These are phyloP conservation scores for Procambarus virginalis DNA, from an alignment of 1,140 invertebrate genomes.

Conservation along the genomic window DNA sequence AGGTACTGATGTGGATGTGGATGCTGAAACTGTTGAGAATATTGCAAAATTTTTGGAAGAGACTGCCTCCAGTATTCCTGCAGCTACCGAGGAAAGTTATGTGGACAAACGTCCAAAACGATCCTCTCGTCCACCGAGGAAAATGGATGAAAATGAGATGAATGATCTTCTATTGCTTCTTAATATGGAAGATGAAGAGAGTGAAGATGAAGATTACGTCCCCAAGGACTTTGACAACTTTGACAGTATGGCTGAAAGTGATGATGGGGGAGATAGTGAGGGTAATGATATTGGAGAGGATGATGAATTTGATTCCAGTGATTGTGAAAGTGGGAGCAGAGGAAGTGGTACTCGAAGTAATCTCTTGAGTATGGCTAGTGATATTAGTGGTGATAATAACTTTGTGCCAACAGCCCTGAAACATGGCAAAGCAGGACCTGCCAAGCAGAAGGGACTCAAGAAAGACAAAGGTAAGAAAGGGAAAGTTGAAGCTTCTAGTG, in stretches of 20 bases:
- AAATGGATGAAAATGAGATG: conserved; percentile 65
- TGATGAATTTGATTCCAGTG: conserved; percentile 19
- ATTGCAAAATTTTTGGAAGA: conserved; percentile 66
- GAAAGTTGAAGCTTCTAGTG: conserved; percentile 30
- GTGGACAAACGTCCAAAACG: conserved; percentile 66
- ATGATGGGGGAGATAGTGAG: conserved; percentile 44
- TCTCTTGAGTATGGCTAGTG: conserved; percentile 27
- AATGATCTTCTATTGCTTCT: conserved; percentile 68
- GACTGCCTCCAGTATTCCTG: conserved; percentile 40
- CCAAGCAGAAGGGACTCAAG: conserved; percentile 27
- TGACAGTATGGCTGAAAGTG: conserved; percentile 59
- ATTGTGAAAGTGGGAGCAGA: conserved; percentile 19
- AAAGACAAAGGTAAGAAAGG: conserved; percentile 17
- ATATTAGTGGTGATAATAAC: conserved; percentile 30
- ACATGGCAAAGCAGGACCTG: conserved; percentile 14
- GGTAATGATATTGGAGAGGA: conserved; percentile 34
- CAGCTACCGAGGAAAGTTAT: conserved; percentile 42
- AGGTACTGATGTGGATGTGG: conserved; percentile 50
- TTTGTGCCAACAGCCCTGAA: conserved; percentile 24
- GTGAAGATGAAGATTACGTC: conserved; percentile 70
- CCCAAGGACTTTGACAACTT: conserved; percentile 61
- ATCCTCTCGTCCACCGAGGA: conserved; percentile 50
- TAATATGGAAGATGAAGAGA: conserved; percentile 70
- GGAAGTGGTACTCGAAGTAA: conserved; percentile 26
- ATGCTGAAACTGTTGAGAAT: conserved; percentile 64